Percentiles rank a stretch among this genome's conserved stretches.
Conservation (phyloP, 2,888 invertebrate species). For the Melanostoma scalare region DNA sequence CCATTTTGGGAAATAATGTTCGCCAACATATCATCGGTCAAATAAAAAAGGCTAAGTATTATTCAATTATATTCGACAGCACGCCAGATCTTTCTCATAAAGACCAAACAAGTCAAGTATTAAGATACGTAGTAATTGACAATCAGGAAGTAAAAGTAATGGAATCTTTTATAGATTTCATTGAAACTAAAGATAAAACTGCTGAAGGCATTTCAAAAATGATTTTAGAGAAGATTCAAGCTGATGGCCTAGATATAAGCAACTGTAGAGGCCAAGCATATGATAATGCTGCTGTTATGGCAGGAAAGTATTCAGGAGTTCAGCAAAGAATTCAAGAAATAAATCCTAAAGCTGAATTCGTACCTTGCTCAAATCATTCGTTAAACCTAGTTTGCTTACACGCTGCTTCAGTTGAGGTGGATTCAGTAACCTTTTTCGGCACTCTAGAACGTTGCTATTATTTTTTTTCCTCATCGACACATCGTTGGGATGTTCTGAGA, state of each 20-base stretch:
- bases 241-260: slow-evolving; percentile 5
- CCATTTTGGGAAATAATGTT: too few species aligned
- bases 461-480: too few species aligned
- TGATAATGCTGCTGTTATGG: slow-evolving; percentile 14
- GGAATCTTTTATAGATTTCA: slow-evolving; percentile 27
- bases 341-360: background rate
- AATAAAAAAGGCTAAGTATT: too few species aligned
- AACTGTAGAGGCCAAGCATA: slow-evolving; percentile 19
- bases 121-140: too few species aligned
- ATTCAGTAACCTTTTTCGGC: background rate
- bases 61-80: too few species aligned
- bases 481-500: too few species aligned
- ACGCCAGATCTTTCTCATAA: too few species aligned
- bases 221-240: slow-evolving; percentile 4
- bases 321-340: background rate
- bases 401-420: background rate
- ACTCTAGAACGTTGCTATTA: too few species aligned
- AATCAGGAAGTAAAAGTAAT: background rate
- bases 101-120: too few species aligned
- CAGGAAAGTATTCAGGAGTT: background rate
- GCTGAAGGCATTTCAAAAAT: slow-evolving; percentile 19
- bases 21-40: too few species aligned
- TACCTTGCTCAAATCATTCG: background rate
- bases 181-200: slow-evolving; percentile 24
- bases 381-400: slow-evolving; percentile 4